These are phyloP conservation scores for Heliconius hewitsoni DNA, from an alignment of 1,140 invertebrate species.

Conservation along the genomic window DNA sequence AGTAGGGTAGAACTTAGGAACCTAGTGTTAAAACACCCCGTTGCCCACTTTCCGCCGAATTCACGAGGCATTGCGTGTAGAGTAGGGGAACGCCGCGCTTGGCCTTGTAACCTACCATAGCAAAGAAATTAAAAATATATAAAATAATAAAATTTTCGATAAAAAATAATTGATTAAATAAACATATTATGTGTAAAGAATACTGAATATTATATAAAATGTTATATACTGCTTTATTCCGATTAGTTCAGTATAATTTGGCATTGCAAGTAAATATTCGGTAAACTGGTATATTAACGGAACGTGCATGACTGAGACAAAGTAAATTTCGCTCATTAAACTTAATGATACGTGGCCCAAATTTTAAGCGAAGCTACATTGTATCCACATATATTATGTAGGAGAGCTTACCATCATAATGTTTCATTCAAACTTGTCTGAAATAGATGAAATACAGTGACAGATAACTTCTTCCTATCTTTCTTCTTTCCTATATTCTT, in stretches of 20 bases:
- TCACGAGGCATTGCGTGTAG: too few species aligned
- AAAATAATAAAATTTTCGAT: too few species aligned
- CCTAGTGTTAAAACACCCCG: too few species aligned
- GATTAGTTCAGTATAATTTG: neutral
- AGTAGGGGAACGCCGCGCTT: too few species aligned
- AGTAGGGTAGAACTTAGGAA: too few species aligned
- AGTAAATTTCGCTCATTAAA: constrained; percentile 14
- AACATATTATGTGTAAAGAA: too few species aligned
- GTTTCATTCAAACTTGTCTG: neutral
- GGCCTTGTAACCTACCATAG: too few species aligned
- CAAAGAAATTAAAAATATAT: too few species aligned
- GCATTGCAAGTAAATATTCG: neutral
- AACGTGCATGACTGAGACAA: constrained; percentile 6
- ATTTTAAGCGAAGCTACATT: neutral
- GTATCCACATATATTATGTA: neutral
- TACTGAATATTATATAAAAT: neutral
- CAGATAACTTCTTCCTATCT: neutral
- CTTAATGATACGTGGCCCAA: neutral
- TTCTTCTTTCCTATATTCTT: neutral
- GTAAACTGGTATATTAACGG: constrained; percentile 1
- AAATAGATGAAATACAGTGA: neutral
- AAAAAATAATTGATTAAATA: too few species aligned
- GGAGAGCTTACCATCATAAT: neutral
- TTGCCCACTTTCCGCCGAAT: too few species aligned
- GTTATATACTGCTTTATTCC: neutral